These are phyloP conservation scores for Spinibarbus caldwelli DNA, from an alignment of 2,797 vertebrate genomes.

Conservation along the genomic window DNA sequence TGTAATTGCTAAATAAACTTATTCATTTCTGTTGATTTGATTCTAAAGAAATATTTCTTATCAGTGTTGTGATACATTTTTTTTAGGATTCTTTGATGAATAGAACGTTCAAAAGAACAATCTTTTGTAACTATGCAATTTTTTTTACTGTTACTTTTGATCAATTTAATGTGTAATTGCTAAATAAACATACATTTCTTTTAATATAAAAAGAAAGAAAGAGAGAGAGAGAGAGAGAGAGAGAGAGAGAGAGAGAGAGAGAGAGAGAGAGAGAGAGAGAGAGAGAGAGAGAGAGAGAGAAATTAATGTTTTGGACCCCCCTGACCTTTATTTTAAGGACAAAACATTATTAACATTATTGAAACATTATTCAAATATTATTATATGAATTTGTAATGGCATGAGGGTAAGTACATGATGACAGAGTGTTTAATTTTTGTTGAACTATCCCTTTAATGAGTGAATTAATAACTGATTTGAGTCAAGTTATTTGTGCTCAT, in stretches of 20 bases:
- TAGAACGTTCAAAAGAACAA: background rate
- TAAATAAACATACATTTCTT: background rate
- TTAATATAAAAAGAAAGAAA: background rate
- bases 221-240: too few relatives aligned
- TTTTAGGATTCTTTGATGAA: background rate
- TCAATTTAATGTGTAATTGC: background rate
- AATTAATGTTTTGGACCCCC: background rate
- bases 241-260: too few relatives aligned
- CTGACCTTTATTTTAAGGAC: background rate
- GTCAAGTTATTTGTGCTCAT: conserved; percentile 27
- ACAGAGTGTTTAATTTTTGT: background rate
- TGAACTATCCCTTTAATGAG: conserved; percentile 10
- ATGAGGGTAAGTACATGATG: background rate
- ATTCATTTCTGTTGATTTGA: background rate
- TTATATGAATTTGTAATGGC: background rate
- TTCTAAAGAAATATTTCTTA: background rate
- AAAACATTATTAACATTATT: too few relatives aligned
- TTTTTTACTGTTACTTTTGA: background rate
- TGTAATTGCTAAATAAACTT: too few relatives aligned
- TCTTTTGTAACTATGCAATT: background rate
- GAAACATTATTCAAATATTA: background rate
- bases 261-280: background rate
- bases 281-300: background rate
- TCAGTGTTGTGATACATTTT: background rate
- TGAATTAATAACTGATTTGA: conserved; percentile 19